Percentiles rank a stretch among this genome's conserved stretches.
Evolutionary conservation across 2,888 invertebrate species (phyloP).

Genomic region (Plutella xylostella): DNA sequence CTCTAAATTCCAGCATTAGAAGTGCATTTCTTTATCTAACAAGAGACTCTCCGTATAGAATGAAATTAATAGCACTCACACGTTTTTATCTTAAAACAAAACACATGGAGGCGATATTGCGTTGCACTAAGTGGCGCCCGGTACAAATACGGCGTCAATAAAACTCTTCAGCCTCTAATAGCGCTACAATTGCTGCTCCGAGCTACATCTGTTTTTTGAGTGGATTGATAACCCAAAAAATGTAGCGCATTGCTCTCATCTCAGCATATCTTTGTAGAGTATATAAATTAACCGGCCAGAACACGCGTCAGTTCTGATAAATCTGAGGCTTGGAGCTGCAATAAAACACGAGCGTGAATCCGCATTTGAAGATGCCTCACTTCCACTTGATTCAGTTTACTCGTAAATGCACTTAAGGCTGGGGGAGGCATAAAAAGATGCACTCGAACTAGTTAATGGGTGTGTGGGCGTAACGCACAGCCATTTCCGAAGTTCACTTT

Average conservation of each 20-base stretch:
- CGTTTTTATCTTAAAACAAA: conserved; percentile 41
- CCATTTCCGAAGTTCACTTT: conserved; percentile 29
- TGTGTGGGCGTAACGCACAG: conserved; percentile 39
- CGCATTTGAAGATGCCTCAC: conserved; percentile 29
- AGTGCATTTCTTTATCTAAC: too few relatives aligned
- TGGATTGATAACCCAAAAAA: conserved; percentile 32
- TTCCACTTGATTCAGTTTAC: conserved; percentile 31
- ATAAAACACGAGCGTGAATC: conserved; percentile 40
- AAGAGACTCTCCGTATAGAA: conserved; percentile 11
- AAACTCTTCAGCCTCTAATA: conserved; percentile 18
- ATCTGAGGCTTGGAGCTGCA: conserved; percentile 24
- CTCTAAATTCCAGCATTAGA: too few relatives aligned
- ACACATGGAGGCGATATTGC: conserved; percentile 40
- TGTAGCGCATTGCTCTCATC: background rate
- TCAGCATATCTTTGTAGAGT: too few relatives aligned
- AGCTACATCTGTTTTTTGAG: conserved; percentile 40
- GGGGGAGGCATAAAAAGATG: conserved; percentile 56
- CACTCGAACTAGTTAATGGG: conserved; percentile 54
- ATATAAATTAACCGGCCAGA: conserved; percentile 18
- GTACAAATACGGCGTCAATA: conserved; percentile 32
- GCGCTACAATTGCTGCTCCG: conserved; percentile 5
- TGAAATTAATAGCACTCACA: conserved; percentile 34
- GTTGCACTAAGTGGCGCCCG: conserved; percentile 35
- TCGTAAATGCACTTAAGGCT: conserved; percentile 61
- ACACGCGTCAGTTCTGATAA: conserved; percentile 28